These are phyloP conservation scores for Phoenicopterus ruber DNA, from an alignment of 2,113 vertebrate genomes.

Conservation along the genomic window DNA sequence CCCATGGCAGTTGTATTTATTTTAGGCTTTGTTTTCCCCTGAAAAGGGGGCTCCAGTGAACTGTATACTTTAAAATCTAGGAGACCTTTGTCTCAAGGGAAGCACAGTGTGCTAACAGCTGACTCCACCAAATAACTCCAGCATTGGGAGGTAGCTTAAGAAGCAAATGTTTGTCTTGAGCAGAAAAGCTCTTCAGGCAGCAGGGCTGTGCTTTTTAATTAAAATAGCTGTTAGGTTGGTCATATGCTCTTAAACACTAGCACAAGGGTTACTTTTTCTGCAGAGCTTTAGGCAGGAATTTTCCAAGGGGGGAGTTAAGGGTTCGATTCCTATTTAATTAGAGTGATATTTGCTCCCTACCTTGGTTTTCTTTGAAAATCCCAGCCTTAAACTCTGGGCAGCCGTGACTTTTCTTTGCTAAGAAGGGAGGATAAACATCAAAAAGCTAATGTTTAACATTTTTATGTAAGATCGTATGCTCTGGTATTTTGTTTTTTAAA, in stretches of 20 bases:
- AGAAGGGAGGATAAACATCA: constrained; percentile 32
- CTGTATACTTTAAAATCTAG: constrained; percentile 22
- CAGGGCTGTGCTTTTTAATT: constrained; percentile 37
- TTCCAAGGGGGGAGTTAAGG: background rate
- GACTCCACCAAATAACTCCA: constrained; percentile 20
- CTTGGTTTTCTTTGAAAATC: constrained; percentile 19
- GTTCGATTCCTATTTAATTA: constrained; percentile 24
- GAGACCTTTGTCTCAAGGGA: constrained; percentile 12
- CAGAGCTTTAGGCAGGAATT: constrained; percentile 30
- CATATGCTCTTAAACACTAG: constrained; percentile 26
- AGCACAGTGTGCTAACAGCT: constrained; percentile 3
- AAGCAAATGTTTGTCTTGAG: constrained; percentile 55
- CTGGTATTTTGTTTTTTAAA: background rate
- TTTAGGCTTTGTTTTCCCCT: constrained; percentile 31
- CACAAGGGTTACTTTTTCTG: constrained; percentile 23
- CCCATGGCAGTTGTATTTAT: constrained; percentile 22
- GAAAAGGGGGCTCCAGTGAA: constrained; percentile 8
- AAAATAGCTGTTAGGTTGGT: constrained; percentile 42
- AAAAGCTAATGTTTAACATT: constrained; percentile 21
- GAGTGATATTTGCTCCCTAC: constrained; percentile 9
- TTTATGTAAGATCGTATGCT: background rate
- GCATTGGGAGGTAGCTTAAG: background rate
- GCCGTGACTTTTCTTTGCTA: background rate
- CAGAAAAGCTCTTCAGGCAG: constrained; percentile 48
- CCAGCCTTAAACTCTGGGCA: background rate